Conservation (phyloP, 2,113 vertebrate species). For the Emydura subglobosa region DNA sequence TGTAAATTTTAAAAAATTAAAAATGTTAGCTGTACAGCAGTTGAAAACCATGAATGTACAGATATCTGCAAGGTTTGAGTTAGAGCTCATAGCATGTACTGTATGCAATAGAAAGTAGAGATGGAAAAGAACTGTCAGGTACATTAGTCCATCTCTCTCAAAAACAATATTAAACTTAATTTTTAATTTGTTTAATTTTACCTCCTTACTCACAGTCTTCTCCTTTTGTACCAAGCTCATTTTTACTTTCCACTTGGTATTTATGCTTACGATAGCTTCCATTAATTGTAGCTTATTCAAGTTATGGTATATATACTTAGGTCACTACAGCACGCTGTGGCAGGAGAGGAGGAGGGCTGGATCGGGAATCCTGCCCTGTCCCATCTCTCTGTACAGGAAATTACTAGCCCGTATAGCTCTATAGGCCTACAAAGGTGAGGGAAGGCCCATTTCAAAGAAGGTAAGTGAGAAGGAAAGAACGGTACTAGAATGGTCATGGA, state of each 20-base stretch:
- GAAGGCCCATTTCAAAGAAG: neutral
- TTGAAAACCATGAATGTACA: neutral
- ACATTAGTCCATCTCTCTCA: neutral
- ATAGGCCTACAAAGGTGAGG: neutral
- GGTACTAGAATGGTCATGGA: neutral
- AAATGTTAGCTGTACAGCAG: neutral
- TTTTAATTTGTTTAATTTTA: neutral
- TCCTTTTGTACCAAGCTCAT: neutral
- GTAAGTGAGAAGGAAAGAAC: neutral
- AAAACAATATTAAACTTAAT: neutral
- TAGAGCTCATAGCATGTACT: fast-evolving
- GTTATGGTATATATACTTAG: neutral
- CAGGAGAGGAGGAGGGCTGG: neutral
- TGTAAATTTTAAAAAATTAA: neutral
- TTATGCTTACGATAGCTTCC: neutral
- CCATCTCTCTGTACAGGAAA: neutral
- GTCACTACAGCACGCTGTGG: neutral
- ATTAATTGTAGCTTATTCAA: neutral
- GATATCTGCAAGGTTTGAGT: neutral
- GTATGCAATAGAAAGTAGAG: neutral
- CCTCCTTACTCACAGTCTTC: neutral
- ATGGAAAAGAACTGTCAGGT: neutral
- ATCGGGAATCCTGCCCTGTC: neutral
- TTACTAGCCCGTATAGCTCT: neutral
- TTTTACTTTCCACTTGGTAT: neutral